These are phyloP conservation scores for Troides oblongomaculatus DNA, from an alignment of 2,888 invertebrate species.

Conservation along the genomic window DNA sequence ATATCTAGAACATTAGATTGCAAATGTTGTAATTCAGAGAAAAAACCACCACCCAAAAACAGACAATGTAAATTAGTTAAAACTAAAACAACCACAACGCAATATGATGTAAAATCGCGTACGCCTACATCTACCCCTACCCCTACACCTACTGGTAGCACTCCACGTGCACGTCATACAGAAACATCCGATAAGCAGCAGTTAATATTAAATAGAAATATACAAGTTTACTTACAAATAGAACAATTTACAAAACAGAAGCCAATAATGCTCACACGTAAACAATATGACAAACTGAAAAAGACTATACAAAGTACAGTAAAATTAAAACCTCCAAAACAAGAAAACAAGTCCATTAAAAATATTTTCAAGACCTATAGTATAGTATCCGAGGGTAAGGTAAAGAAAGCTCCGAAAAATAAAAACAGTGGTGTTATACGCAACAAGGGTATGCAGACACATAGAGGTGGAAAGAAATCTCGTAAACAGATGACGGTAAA, in stretches of 20 bases:
- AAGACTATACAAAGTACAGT: slow-evolving; percentile 49
- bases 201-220: slow-evolving; percentile 49
- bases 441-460: slow-evolving; percentile 29
- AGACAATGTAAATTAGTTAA: slow-evolving; percentile 24
- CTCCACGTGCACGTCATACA: slow-evolving; percentile 36
- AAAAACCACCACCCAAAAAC: slow-evolving; percentile 16
- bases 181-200: slow-evolving; percentile 30
- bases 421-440: slow-evolving; percentile 10
- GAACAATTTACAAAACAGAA: slow-evolving; percentile 53
- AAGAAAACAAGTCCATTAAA: slow-evolving; percentile 36
- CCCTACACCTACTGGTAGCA: not conserved
- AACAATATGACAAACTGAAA: slow-evolving; percentile 63
- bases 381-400: slow-evolving; percentile 46
- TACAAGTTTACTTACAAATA: slow-evolving; percentile 54
- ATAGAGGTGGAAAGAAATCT: slow-evolving; percentile 27
- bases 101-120: slow-evolving; percentile 23
- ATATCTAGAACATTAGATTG: slow-evolving; percentile 22
- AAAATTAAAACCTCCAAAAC: slow-evolving; percentile 30
- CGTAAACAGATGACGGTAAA: slow-evolving; percentile 1
- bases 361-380: slow-evolving; percentile 23
- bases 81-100: slow-evolving; percentile 28
- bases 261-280: slow-evolving; percentile 53
- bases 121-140: slow-evolving; percentile 1
- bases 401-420: slow-evolving; percentile 39
- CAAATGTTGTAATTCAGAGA: slow-evolving; percentile 22